Base-by-base conservation (phyloP, 2,888 invertebrate genomes). In the Lycia hirtaria region DNA sequence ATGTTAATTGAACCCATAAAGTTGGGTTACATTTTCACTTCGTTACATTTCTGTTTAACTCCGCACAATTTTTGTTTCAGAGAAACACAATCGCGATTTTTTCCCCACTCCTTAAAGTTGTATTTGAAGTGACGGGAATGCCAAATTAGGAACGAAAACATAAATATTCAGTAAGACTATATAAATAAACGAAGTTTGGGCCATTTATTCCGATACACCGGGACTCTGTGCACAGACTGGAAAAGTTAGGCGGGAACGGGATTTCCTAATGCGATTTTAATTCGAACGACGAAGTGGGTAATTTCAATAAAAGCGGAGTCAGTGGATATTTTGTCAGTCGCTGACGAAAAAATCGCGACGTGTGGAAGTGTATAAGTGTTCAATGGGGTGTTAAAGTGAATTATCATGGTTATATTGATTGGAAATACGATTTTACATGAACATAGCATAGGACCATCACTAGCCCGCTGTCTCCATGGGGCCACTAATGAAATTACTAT, bases 191-290 rank as follows among this genome's bases (percentile, higher is more conserved):
- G 81, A 87, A 88, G 88, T 90, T 88, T 83, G 81, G 85, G 80
- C 86, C 89, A 90, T 92, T 92, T 90, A 89, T 90, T 88, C 86
- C 87, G 88, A 92, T 91, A 91, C 89, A 90, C 84, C 83, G 84
- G 81, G 81, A 83, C 83, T 84, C 80, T 75, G 86, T 75, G 84
- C 85, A 79, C 81, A 84, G 85, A 82, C 87, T 87, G 88, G 87
- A 83, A 88, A 92, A 91, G 88, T 89, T 88, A 81, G 87, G 81
- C 83, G 86, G 84, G 76, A 84, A 85, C 87, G 84, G 88, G 86
- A 91, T 90, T 90, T 86, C 88, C 88, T 91, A 91, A 92, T 92
- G 91, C 85, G 89, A 89, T 89, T 91, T 91, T 92, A 91, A 91
- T 91, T 91, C 86, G 84, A 82, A 83, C 85, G 83, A 81, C 85